Conservation (phyloP, 2,113 vertebrate genomes). For the Pelodiscus sinensis region DNA sequence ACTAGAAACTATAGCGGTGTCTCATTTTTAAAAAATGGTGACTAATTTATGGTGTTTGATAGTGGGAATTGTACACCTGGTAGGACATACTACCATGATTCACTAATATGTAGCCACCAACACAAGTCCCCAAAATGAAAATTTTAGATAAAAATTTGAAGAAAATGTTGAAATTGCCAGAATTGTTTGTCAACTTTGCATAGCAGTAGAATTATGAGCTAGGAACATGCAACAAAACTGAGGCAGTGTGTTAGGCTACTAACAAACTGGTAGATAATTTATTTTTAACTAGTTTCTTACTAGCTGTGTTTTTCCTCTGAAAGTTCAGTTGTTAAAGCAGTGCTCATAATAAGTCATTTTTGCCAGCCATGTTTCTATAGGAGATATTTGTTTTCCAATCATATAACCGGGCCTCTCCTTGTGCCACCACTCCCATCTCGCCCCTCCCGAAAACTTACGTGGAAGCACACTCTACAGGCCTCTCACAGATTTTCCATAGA, state of each 20-base stretch:
- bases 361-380: neutral
- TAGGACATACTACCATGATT: neutral
- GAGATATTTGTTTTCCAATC: neutral
- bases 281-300: neutral
- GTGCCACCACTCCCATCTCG: neutral
- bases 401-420: neutral
- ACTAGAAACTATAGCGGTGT: neutral
- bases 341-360: neutral
- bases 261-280: neutral
- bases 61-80: neutral
- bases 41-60: neutral
- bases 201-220: neutral
- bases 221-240: neutral
- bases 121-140: neutral
- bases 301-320: neutral
- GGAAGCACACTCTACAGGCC: neutral
- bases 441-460: accelerated
- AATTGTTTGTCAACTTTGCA: neutral
- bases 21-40: neutral
- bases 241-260: neutral
- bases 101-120: neutral
- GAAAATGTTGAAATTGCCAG: neutral
- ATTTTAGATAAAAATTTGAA: neutral
- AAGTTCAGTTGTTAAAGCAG: neutral
- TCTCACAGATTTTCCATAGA: neutral